Base-by-base conservation (phyloP, 2,888 invertebrate species). In the Kuschelorhynchus macadamiae region DNA sequence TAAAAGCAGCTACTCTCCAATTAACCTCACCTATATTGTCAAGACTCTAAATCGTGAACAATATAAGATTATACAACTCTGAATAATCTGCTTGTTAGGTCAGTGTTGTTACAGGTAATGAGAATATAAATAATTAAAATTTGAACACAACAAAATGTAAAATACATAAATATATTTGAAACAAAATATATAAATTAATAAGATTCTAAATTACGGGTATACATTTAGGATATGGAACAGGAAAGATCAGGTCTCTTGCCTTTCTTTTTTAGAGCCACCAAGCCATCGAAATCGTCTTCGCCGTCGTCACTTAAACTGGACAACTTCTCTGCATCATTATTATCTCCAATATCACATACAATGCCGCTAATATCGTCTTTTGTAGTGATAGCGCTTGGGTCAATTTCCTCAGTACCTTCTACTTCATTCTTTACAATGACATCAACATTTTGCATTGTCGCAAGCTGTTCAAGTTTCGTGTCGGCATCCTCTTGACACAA, bases 221-320 rank as follows among this genome's bases (percentile, higher is more conserved):
- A n/a, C n/a, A n/a, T 8, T 52, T 42, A 61, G 30, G 41, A 56
- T 25, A 72, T 42, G 41, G 11, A 60, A 56, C 73, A 73, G 2
- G 55, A 14, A 7, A 70, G 1, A 8, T 71, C 71, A n/a, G 66
- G 20, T 59, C 55, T 71, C n/a, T 52, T 64, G 14, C 67, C 59
- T 57, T 71, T 72, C 56, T 66, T 72, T 44, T 68, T 72, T 9
- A 66, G 18, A 1, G 52, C 32, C 5, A 25, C 33, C 30, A 46
- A 32, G n/a, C 16, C 25, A 3, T 65, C 50, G 36, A 36, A 20
- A 17, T 49, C 60, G 8, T 21, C 33, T 49, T 9, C 9, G 9
- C 49, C 33, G 11, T 56, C 56, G 17, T 16, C 32, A 30, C 16
- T 25, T 17, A 12, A 18, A 32, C 7, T 17, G 16, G 30, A 16